Conservation (phyloP, 2,113 vertebrate species). For the Siniperca chuatsi region DNA sequence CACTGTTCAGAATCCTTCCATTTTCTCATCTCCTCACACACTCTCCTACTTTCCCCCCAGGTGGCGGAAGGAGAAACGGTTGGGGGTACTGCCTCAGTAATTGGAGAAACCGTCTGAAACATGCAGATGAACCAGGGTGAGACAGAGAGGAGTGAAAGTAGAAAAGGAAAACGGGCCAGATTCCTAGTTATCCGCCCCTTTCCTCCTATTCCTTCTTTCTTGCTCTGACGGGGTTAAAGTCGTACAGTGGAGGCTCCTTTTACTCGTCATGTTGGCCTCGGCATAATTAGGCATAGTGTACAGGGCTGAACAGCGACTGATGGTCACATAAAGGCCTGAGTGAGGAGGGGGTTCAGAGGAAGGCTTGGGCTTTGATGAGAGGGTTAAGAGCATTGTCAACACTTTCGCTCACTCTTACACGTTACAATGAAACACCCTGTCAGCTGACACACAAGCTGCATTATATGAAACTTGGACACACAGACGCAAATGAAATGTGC, state of each 20-base stretch:
- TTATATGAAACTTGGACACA: conserved; percentile 18
- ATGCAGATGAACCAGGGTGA: conserved; percentile 81
- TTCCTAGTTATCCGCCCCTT: conserved; percentile 75
- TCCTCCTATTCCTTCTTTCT: conserved; percentile 41
- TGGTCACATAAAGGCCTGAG: conserved; percentile 57
- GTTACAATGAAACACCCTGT: conserved; percentile 62
- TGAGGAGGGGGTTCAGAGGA: conserved; percentile 60
- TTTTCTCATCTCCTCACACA: conserved; percentile 54
- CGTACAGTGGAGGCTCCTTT: conserved; percentile 42
- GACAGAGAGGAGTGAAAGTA: conserved; percentile 57
- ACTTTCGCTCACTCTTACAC: conserved; percentile 59
- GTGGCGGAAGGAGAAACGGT: conserved; percentile 67
- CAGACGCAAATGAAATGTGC: background rate
- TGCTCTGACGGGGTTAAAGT: conserved; percentile 58
- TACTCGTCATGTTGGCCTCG: conserved; percentile 59
- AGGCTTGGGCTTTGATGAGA: conserved; percentile 68
- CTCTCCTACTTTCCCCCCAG: conserved; percentile 55
- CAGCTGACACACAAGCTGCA: conserved; percentile 55
- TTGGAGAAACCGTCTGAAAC: conserved; percentile 81
- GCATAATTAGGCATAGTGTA: conserved; percentile 73
- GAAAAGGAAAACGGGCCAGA: conserved; percentile 69
- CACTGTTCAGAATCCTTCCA: conserved; percentile 64
- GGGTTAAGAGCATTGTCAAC: conserved; percentile 73
- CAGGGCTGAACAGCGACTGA: conserved; percentile 64
- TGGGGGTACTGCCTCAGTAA: conserved; percentile 73